Conservation (phyloP, 2,888 invertebrate genomes). For the Eilema griseolum region DNA sequence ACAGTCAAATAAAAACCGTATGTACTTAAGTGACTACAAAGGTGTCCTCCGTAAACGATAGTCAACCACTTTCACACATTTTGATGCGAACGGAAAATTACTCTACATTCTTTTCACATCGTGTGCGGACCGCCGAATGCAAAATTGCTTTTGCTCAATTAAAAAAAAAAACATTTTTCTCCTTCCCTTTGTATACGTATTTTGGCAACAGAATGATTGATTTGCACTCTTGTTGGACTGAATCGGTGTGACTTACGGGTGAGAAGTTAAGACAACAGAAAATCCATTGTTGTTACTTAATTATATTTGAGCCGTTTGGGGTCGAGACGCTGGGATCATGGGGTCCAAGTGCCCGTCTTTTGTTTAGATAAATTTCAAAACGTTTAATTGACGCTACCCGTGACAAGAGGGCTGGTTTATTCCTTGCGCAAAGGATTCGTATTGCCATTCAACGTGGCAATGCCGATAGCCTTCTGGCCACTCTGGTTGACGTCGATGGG, state of each 20-base stretch:
- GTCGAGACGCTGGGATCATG: no score
- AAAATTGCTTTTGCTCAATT: constrained; percentile 61
- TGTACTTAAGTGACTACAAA: constrained; percentile 19
- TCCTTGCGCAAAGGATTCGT: no score
- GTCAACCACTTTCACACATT: constrained; percentile 7
- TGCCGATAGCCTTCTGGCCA: no score
- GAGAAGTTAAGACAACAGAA: neutral
- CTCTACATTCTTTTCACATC: constrained; percentile 20
- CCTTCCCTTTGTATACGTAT: constrained; percentile 43
- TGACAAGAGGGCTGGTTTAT: no score
- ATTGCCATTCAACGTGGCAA: no score
- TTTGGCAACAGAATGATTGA: constrained; percentile 66
- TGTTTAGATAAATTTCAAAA: no score
- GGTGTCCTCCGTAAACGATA: constrained; percentile 22
- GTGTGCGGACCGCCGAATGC: constrained; percentile 53
- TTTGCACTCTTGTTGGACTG: constrained; percentile 53
- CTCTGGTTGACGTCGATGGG: no score
- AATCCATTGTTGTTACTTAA: no score
- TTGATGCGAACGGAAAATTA: constrained; percentile 26
- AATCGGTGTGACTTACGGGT: constrained; percentile 41
- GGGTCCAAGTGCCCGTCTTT: no score
- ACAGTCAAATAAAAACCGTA: no score
- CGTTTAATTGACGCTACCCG: no score
- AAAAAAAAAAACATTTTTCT: constrained; percentile 41
- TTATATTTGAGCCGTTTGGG: no score